Evolutionary conservation across 2,888 invertebrate genomes (phyloP), one percentile per base, ranked within the genome.

Genomic region (Acrocera orbiculus): DNA sequence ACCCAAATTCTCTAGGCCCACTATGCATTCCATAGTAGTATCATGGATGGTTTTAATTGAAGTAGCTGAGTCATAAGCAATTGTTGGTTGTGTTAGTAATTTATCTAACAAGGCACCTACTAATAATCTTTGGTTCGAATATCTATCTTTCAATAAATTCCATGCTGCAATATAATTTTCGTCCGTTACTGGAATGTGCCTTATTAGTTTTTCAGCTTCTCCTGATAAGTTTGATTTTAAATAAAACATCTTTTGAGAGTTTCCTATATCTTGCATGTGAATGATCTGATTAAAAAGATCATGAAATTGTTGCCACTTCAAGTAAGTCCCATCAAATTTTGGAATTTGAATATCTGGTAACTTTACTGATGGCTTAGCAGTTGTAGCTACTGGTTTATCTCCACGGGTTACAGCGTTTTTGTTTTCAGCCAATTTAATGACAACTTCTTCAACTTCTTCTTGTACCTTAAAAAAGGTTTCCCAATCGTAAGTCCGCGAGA

Each of bases 281-380:
- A 31, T 7, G 7, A 31, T 22, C 24, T 23, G 23, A 8, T 10
- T 22, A 16, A 19, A 31, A 1, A 31, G 20, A 23, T 31, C 24
- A n/a, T 10, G 15, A 23, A 31, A 31, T 24, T 31, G 31, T 10
- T 14, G 23, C 31, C 31, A 31, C 9, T 22, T 5, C n/a, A 23
- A 10, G 16, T 31, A 31, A 10, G 15, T 16, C 7, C 31, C 31
- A 31, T 23, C 14, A 10, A 23, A 31, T 15, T 16, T 31, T 22
- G 31, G 24, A 5, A 31, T 14, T n/a, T 5, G n/a, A 15, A 31
- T 31, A 24, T 30, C 15, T 13, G 31, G 31, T 3, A 31, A 24
- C 4, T 31, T 31, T 22, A 4, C 8, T 5, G 22, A 5, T 22
- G 8, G 4, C 4, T 10, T 22, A 22, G 8, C 3, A 22, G 5